These are phyloP conservation scores for Noctua comes DNA, from an alignment of 2,888 invertebrate genomes.

Conservation along the genomic window DNA sequence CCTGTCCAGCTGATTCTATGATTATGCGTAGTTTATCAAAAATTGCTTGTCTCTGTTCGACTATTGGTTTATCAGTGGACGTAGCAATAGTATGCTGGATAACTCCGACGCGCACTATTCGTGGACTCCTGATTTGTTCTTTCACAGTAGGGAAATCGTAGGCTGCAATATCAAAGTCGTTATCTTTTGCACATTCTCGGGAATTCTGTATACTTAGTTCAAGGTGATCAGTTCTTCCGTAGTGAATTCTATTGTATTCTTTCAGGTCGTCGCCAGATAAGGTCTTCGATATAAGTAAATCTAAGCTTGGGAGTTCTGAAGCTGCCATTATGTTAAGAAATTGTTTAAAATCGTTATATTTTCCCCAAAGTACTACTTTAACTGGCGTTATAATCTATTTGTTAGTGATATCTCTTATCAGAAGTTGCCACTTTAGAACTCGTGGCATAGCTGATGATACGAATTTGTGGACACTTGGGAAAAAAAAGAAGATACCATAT, in stretches of 20 bases:
- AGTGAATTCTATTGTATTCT: slow-evolving; percentile 94
- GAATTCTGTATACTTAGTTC: slow-evolving; percentile 88
- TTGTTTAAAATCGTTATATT: not conserved
- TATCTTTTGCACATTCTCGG: slow-evolving; percentile 83
- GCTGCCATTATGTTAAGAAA: slow-evolving; percentile 70
- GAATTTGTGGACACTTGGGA: slow-evolving; percentile 21
- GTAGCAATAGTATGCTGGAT: slow-evolving; percentile 96
- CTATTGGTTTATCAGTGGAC: slow-evolving; percentile 93
- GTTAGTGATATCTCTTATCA: slow-evolving; percentile 35
- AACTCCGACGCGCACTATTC: slow-evolving; percentile 94
- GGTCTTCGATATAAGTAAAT: slow-evolving; percentile 75
- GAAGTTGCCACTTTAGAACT: slow-evolving; percentile 18
- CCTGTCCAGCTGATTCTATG: slow-evolving; percentile 94
- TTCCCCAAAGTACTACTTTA: slow-evolving; percentile 2
- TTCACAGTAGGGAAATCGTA: slow-evolving; percentile 92
- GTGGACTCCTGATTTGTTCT: slow-evolving; percentile 93
- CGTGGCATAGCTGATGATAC: not conserved
- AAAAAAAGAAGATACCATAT: slow-evolving; percentile 2
- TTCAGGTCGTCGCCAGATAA: slow-evolving; percentile 87
- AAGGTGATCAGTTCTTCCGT: slow-evolving; percentile 92
- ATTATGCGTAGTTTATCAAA: slow-evolving; percentile 93
- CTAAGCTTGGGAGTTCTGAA: slow-evolving; percentile 80
- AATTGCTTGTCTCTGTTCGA: slow-evolving; percentile 94
- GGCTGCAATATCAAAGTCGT: slow-evolving; percentile 94
- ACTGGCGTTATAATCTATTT: not conserved